phyloP scores from a whole-genome alignment of 1,140 invertebrate genomes.

The Andricus grossulariae region DNA sequence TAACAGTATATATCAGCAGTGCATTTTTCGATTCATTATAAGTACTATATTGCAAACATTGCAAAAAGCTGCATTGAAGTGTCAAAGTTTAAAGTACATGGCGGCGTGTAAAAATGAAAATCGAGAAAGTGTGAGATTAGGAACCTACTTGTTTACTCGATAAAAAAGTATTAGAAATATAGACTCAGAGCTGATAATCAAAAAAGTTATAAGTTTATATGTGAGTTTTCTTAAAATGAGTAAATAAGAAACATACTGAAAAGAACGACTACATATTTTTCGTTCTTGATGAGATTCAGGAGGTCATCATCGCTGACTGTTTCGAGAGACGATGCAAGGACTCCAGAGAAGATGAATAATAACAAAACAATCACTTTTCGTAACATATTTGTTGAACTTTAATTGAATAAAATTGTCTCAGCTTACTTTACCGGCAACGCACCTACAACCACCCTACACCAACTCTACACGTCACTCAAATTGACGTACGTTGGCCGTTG shows the following conservation, averaged over 20 bases:
- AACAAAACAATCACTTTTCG: slow-evolving; percentile 48
- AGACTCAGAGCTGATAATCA: background rate
- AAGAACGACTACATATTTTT: slow-evolving; percentile 84
- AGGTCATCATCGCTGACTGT: slow-evolving; percentile 83
- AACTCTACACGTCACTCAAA: background rate
- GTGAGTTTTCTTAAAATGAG: background rate
- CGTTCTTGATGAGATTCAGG: slow-evolving; percentile 81
- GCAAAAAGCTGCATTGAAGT: no score
- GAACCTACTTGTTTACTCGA: background rate
- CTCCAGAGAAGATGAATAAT: slow-evolving; percentile 40
- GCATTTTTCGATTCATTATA: no score
- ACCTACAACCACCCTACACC: background rate
- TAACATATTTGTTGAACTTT: slow-evolving; percentile 51
- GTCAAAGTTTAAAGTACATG: no score
- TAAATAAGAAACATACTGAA: slow-evolving; percentile 81
- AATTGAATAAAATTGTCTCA: slow-evolving; percentile 10
- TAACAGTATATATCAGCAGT: no score
- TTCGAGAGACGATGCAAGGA: slow-evolving; percentile 69
- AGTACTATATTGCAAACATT: no score
- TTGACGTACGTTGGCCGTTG: background rate
- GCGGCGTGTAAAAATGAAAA: no score
- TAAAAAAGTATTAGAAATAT: background rate
- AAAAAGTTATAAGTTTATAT: slow-evolving; percentile 2
- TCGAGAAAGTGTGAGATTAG: no score
- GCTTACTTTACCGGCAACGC: background rate